These are phyloP conservation scores for Sebastes cheni DNA, from an alignment of 2,797 vertebrate genomes.

Conservation along the genomic window DNA sequence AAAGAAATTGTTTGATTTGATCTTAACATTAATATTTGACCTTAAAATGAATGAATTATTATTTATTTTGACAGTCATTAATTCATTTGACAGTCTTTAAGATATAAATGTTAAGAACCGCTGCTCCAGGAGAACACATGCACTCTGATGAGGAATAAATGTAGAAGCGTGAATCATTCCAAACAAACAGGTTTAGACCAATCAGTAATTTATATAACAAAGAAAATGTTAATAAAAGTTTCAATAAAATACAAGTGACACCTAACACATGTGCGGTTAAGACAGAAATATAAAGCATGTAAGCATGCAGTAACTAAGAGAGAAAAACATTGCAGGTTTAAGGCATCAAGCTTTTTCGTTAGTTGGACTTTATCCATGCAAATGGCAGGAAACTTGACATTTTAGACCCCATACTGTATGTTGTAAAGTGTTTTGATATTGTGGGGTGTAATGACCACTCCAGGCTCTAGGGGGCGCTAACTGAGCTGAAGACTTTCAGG, in stretches of 20 bases:
- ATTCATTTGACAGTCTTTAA: too few species aligned
- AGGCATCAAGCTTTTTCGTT: neutral
- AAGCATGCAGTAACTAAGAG: neutral
- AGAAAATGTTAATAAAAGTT: neutral
- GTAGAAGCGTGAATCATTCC: neutral
- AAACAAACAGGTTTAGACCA: neutral
- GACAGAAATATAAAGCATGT: neutral
- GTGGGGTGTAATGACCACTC: neutral
- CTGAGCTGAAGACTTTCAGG: neutral
- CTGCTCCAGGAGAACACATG: neutral
- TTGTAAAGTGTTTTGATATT: neutral
- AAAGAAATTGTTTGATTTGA: neutral
- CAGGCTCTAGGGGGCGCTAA: neutral
- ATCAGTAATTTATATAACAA: neutral
- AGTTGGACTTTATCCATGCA: neutral
- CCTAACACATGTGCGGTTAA: neutral
- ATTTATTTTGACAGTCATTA: too few species aligned
- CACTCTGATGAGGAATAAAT: too few species aligned
- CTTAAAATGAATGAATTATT: neutral
- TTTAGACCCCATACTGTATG: neutral
- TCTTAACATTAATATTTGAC: neutral
- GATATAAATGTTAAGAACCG: neutral
- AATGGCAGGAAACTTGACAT: neutral
- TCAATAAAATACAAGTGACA: neutral
- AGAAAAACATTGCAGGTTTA: neutral